phyloP scores from a whole-genome alignment of 2,888 invertebrate genomes.

The Amblyjoppa fuscipennis region DNA sequence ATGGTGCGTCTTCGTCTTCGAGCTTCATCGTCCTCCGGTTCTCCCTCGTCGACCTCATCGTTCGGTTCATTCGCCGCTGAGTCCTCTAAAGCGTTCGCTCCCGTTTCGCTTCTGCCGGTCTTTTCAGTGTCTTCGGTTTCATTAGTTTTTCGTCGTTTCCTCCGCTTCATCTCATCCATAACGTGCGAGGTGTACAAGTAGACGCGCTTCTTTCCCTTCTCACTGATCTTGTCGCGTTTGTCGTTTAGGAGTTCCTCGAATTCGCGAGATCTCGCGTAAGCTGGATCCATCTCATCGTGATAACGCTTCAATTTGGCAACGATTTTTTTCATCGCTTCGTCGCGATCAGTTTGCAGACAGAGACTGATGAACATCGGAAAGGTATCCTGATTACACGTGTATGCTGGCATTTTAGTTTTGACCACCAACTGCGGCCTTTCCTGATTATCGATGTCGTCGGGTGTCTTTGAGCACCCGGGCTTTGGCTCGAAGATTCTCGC shows the following conservation, averaged over 20 bases:
- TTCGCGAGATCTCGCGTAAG: constrained; percentile 70
- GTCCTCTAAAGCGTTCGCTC: background rate
- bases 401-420: constrained; percentile 72
- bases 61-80: background rate
- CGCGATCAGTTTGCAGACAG: constrained; percentile 75
- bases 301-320: constrained; percentile 76
- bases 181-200: constrained; percentile 67
- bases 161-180: constrained; percentile 75
- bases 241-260: constrained; percentile 75
- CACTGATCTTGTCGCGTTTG: constrained; percentile 71
- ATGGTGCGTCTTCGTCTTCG: constrained; percentile 53
- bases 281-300: constrained; percentile 74
- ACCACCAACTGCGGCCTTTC: constrained; percentile 75
- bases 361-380: constrained; percentile 78
- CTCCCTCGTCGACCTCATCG: background rate
- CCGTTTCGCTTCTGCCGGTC: background rate
- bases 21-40: constrained; percentile 32
- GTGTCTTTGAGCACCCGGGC: constrained; percentile 7
- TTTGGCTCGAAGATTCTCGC: constrained; percentile 11
- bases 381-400: constrained; percentile 70
- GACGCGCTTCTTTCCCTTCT: constrained; percentile 30
- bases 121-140: background rate
- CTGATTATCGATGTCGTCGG: background rate
- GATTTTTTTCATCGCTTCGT: constrained; percentile 75
- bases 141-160: constrained; percentile 32